Base-by-base conservation (phyloP, 2,888 invertebrate genomes). In the Synanthedon myopaeformis region DNA sequence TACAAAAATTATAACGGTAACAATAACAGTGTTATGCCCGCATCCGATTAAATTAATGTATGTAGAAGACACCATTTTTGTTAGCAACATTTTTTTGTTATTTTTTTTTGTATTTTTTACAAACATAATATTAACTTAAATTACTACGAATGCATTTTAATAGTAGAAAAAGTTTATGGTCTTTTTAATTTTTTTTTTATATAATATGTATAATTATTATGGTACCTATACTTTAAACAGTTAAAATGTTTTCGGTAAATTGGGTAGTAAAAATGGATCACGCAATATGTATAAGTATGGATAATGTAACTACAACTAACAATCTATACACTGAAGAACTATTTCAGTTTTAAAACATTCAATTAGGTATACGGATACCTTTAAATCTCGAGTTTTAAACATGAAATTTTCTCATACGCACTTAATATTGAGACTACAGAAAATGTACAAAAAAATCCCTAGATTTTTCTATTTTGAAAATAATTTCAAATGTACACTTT, bases 11-110 rank as follows among this genome's bases (percentile, higher is more conserved):
- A 83, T 71, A 82, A 72, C 76, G 74, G 75, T 73, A 78, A 78
- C 77, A 69, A 77, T 73, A 77, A 76, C 67, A 75, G 70, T 67
- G 68, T 72, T 74, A 79, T 76, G 75, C 79, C 81, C 77, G 75
- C 74, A 69, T 72, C 74, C 74, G 74, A 72, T 74, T 72, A 72
- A 69, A 71, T 69, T 69, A 75, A 70, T 76, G 78, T 76, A 79
- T 76, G 78, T 76, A 79, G 70, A 76, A 70, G 80, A 82, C 78
- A 84, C 76, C 81, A 81, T 80, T 79, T 67, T 77, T 81, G 83
- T 86, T 85, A 87, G 87, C 86, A 86, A 84, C 83, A 77, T 83
- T 82, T 86, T 82, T 81, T 85, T 79, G 66, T 79, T 66, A 62
- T 64, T 52, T 58, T 65, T 67, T 72, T 68, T 68, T 62, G 63